These are phyloP conservation scores for Drosophila orosa DNA, from an alignment of 1,140 invertebrate species.

Conservation along the genomic window DNA sequence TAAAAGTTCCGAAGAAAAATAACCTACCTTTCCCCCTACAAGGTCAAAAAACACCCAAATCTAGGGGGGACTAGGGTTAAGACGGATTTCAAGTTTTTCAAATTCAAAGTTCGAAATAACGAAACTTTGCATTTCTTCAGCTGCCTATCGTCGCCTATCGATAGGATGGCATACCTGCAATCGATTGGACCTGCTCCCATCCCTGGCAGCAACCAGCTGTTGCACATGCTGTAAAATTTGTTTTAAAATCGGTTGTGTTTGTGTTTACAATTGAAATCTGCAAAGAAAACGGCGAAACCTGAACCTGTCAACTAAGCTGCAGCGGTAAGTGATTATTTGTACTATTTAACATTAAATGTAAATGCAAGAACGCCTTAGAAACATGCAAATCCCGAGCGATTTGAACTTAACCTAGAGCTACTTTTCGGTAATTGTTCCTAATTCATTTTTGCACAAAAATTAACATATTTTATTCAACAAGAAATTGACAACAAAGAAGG, in stretches of 20 bases:
- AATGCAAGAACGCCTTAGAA: neutral
- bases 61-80: neutral
- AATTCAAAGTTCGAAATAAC: too few species aligned
- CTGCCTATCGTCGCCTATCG: neutral
- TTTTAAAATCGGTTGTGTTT: neutral
- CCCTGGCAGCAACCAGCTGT: conserved; percentile 16
- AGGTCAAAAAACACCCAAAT: too few species aligned
- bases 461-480: neutral
- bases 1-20: too few species aligned
- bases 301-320: neutral
- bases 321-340: neutral
- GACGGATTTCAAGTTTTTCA: neutral
- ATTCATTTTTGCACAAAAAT: neutral
- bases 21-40: too few species aligned
- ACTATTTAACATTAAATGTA: conserved; percentile 1
- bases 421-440: neutral
- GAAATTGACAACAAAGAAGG: neutral
- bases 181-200: neutral
- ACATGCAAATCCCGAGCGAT: neutral
- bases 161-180: neutral
- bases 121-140: too few species aligned
- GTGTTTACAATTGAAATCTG: conserved; percentile 4
- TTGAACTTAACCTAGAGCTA: conserved; percentile 1
- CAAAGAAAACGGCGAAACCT: too few species aligned
- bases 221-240: conserved; percentile 10